A percentile compares a stretch with the other conserved stretches of the same genome.
These are phyloP conservation scores for Lanius ludovicianus DNA, from an alignment of 2,113 vertebrate species.

Conservation along the genomic window DNA sequence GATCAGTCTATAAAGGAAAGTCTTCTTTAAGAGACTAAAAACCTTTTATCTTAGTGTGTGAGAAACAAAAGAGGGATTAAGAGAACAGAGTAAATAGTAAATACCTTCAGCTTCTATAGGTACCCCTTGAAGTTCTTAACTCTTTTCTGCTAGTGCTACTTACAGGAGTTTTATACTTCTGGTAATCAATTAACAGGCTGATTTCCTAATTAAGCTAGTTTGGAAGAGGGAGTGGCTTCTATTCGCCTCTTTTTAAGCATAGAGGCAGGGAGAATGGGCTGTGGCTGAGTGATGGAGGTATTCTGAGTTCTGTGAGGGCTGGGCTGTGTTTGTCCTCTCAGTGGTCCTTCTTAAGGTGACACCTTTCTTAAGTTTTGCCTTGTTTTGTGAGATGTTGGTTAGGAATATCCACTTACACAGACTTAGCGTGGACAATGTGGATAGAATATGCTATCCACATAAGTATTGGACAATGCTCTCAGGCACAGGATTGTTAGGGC, in stretches of 20 bases:
- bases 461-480: not conserved
- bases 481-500: not conserved
- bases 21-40: not conserved
- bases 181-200: not conserved
- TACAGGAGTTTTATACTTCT: not conserved
- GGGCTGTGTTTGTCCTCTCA: not conserved
- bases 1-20: rapidly evolving
- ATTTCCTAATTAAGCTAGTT: conserved; percentile 25
- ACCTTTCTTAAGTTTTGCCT: not conserved
- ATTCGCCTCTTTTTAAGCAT: not conserved
- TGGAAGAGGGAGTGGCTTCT: not conserved
- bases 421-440: rapidly evolving
- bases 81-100: rapidly evolving
- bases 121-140: rapidly evolving
- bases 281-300: rapidly evolving
- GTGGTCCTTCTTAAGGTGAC: rapidly evolving
- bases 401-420: rapidly evolving
- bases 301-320: too few relatives aligned
- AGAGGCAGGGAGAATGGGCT: rapidly evolving
- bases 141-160: rapidly evolving
- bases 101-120: not conserved
- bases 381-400: rapidly evolving
- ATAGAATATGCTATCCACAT: rapidly evolving
- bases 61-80: not conserved
- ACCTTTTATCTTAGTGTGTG: rapidly evolving